These are phyloP conservation scores for Pachyuromys duprasi DNA, from an alignment of 2,797 vertebrate genomes.

Conservation along the genomic window DNA sequence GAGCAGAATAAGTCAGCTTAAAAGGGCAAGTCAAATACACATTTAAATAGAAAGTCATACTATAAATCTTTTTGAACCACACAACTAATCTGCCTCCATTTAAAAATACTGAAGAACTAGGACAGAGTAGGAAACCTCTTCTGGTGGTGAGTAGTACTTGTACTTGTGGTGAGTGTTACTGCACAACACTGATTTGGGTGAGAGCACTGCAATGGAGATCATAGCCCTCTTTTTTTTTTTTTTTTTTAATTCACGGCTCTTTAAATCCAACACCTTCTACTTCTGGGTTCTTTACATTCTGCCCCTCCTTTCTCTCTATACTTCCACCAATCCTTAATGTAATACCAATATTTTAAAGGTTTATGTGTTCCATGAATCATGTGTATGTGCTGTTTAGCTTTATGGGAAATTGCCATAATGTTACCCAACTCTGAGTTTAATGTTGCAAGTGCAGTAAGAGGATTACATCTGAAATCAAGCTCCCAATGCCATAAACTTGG, in stretches of 20 bases:
- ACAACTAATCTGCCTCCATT: background rate
- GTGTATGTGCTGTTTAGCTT: background rate
- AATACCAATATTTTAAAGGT: background rate
- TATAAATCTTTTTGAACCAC: conserved; percentile 8
- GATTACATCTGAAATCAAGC: conserved; percentile 16
- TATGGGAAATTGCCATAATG: background rate
- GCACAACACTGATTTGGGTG: background rate
- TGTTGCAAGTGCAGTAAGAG: background rate
- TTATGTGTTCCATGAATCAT: background rate
- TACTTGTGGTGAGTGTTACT: background rate
- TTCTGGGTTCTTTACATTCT: background rate
- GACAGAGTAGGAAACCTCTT: background rate
- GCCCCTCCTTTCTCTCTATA: background rate
- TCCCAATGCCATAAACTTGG: background rate
- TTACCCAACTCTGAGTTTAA: conserved; percentile 2
- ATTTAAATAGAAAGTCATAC: conserved; percentile 27
- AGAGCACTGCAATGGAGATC: background rate
- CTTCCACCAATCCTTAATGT: background rate
- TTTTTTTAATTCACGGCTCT: background rate
- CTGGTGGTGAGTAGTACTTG: background rate
- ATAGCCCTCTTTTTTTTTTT: background rate
- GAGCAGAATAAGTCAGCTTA: background rate
- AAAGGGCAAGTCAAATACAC: conserved; percentile 39
- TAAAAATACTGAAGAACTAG: conserved; percentile 47
- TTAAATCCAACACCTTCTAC: background rate